Conservation (phyloP, 37 sponge, comb jelly and placozoan species). For the Amphimedon queenslandica region DNA sequence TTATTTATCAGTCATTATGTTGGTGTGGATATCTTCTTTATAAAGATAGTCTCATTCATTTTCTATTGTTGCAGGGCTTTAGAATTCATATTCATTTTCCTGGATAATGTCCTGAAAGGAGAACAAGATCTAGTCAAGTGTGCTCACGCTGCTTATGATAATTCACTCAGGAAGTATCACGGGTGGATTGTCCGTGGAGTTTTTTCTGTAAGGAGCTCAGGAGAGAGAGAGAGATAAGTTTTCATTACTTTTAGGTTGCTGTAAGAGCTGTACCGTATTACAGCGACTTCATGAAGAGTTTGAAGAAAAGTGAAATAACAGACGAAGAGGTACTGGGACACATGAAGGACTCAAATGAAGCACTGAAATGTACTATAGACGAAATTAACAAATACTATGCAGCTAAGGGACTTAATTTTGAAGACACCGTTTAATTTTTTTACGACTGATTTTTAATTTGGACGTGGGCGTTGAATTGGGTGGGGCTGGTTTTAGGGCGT, state of each 20-base stretch:
- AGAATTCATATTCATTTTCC: constrained; percentile 68
- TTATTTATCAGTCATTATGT: too few relatives aligned
- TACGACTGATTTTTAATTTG: neutral
- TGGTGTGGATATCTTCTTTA: too few relatives aligned
- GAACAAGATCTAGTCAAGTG: constrained; percentile 69
- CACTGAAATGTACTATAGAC: constrained; percentile 42
- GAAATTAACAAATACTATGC: constrained; percentile 66
- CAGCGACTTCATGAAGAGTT: constrained; percentile 42
- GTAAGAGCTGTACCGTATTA: constrained; percentile 71
- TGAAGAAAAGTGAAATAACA: constrained; percentile 42
- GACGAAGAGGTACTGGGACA: constrained; percentile 54
- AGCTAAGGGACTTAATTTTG: constrained; percentile 51
- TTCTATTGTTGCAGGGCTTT: constrained; percentile 45
- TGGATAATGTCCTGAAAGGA: constrained; percentile 49
- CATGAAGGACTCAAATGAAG: constrained; percentile 15
- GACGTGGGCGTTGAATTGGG: too few relatives aligned
- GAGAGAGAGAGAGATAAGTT: neutral
- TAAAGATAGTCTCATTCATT: neutral
- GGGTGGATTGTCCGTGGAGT: constrained; percentile 75
- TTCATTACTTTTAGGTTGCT: constrained; percentile 41
- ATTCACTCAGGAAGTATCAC: constrained; percentile 67
- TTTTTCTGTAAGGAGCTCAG: constrained; percentile 42
- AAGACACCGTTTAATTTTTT: constrained; percentile 34
- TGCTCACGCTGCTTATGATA: constrained; percentile 65
- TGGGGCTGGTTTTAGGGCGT: too few relatives aligned